Conservation (phyloP, 2,797 vertebrate genomes). For the Cyprinodon diabolis region DNA sequence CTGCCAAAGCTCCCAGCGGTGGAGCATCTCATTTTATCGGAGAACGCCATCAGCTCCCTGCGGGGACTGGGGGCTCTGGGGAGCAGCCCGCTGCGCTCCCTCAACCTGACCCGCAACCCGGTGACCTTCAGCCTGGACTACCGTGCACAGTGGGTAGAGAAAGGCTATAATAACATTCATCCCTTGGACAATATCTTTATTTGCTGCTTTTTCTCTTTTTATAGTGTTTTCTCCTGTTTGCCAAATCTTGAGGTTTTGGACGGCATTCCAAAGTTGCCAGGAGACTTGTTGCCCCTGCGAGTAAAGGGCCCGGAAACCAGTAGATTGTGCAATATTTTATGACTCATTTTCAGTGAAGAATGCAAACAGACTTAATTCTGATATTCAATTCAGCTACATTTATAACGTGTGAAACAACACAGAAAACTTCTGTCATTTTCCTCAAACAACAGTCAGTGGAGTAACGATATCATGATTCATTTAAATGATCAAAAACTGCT, state of each 20-base stretch:
- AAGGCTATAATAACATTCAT: neutral
- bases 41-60: constrained; percentile 88
- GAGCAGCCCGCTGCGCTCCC: constrained; percentile 83
- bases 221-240: constrained; percentile 93
- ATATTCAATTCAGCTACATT: neutral
- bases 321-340: constrained; percentile 87
- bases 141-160: constrained; percentile 81
- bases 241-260: constrained; percentile 94
- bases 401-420: neutral
- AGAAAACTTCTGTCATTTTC: neutral
- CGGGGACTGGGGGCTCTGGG: constrained; percentile 83
- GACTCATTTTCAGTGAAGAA: constrained; percentile 37
- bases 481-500: constrained; percentile 19
- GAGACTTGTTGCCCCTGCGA: constrained; percentile 79
- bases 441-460: constrained; percentile 10
- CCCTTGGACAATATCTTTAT: neutral
- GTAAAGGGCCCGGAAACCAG: constrained; percentile 69
- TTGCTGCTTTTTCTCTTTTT: constrained; percentile 6
- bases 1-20: constrained; percentile 93
- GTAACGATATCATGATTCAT: neutral
- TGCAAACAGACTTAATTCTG: neutral
- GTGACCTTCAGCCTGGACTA: constrained; percentile 92
- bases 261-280: constrained; percentile 90
- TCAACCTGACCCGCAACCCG: constrained; percentile 87
- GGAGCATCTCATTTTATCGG: constrained; percentile 89